Conservation (phyloP, 2,797 vertebrate species). For the Chaunax sp. region DNA sequence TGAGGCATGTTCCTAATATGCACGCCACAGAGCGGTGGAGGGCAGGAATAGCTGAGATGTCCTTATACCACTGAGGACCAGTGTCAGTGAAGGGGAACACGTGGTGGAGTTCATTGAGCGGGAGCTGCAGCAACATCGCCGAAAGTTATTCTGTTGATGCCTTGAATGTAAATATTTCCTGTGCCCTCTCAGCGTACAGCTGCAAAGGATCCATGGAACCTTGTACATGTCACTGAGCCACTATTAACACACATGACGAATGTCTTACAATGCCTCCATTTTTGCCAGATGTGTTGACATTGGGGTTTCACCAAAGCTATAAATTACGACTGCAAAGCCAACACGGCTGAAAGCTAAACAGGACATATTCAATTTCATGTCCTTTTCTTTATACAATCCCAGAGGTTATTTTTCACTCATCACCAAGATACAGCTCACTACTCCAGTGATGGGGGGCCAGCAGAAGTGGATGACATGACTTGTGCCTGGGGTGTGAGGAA, state of each 20-base stretch:
- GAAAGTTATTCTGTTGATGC: slow-evolving; percentile 56
- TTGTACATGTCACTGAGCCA: slow-evolving; percentile 11
- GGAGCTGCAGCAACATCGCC: slow-evolving; percentile 32
- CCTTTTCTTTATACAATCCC: slow-evolving; percentile 23
- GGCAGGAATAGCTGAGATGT: slow-evolving; percentile 50
- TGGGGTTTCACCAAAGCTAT: slow-evolving; percentile 24
- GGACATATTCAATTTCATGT: slow-evolving; percentile 14
- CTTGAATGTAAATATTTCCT: slow-evolving; percentile 57
- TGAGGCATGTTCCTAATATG: slow-evolving; percentile 58
- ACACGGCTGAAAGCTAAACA: not conserved
- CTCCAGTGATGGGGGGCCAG: not conserved
- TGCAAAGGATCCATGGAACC: slow-evolving; percentile 36
- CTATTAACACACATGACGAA: slow-evolving; percentile 19
- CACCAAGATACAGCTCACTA: slow-evolving; percentile 18
- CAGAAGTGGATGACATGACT: not conserved
- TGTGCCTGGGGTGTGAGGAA: slow-evolving; percentile 3
- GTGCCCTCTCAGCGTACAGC: slow-evolving; percentile 35
- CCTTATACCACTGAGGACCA: slow-evolving; percentile 18
- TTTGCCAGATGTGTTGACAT: slow-evolving; percentile 45
- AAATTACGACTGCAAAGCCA: slow-evolving; percentile 27
- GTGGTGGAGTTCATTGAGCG: slow-evolving; percentile 28
- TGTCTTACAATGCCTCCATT: slow-evolving; percentile 2
- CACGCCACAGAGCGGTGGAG: slow-evolving; percentile 21
- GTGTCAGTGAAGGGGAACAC: slow-evolving; percentile 44
- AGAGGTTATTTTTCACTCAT: slow-evolving; percentile 30